Evolutionary conservation across 2,888 invertebrate genomes (phyloP), one percentile per base, ranked within the genome.

Genomic region (Chymomyza fuscimana): DNA sequence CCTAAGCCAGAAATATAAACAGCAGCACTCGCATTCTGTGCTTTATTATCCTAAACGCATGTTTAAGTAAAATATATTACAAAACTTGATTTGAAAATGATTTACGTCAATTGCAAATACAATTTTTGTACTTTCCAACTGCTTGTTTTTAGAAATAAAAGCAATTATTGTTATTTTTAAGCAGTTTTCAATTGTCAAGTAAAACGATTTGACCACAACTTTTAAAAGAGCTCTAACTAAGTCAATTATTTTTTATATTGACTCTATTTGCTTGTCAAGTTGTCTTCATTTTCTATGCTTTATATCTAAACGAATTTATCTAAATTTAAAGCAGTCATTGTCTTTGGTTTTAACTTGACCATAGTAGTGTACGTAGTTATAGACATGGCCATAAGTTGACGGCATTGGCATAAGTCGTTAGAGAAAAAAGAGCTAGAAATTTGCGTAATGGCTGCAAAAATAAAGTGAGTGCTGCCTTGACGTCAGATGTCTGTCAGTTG

Each of bases 401-500:
- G 54, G 22, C 54, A 54, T 9, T 70, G 77, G 69, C 67, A 65
- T 25, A 64, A 68, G 65, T 68, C 86, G 72, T 80, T 86, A 72
- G 72, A 51, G 12, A 22, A 56, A 73, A 73, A 70, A 56, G 71
- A 56, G 77, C 83, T 72, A 73, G 73, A 73, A 82, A 82, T 79
- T 85, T 79, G 67, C 80, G 77, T 75, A 82, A 85, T 85, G 86
- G 72, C 72, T 9, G 54, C 16, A 16, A 54, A 5, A 19, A 22
- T 54, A 3, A 22, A 22, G 16, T 54, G 22, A 16, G 4, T 40
- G 40, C 40, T 40, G 40, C 40, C 5, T 10, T 40, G 40, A 46
- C 40, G 40, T 46, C 40, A 46, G 6, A 4, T 54, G 54, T 54
- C 9, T 54, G 54, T 15, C 16, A 16, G 16, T 5, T 32, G 4